A percentile compares a stretch with the other conserved stretches of the same genome.
Evolutionary conservation across 2,797 vertebrate genomes (phyloP).

Genomic region (Enteromius argenteus): DNA sequence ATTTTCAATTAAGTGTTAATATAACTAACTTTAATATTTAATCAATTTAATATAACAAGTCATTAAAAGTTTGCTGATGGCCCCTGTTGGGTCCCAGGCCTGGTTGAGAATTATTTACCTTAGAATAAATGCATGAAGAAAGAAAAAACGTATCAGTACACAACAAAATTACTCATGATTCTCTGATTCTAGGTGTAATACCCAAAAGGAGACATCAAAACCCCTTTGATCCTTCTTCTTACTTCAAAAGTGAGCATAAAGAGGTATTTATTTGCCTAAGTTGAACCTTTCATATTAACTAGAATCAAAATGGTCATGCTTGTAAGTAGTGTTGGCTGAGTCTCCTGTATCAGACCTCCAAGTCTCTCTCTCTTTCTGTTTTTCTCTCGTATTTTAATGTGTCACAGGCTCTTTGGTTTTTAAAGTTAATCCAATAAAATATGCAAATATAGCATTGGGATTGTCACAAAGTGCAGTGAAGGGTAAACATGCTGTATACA

Average conservation of each 20-base stretch:
- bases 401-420: slow-evolving; percentile 60
- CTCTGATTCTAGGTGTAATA: background rate
- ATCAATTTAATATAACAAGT: background rate
- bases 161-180: background rate
- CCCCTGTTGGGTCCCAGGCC: too few relatives aligned
- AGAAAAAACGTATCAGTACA: background rate
- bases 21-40: background rate
- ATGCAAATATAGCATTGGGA: slow-evolving; percentile 66
- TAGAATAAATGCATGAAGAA: background rate
- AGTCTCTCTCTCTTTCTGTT: background rate
- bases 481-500: slow-evolving; percentile 52
- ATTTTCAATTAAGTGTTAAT: background rate
- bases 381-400: slow-evolving; percentile 49
- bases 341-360: background rate
- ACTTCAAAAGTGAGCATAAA: background rate
- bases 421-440: slow-evolving; percentile 69
- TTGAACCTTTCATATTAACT: slow-evolving; percentile 21
- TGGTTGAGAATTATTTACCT: background rate
- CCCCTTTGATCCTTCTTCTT: background rate
- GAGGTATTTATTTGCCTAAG: slow-evolving; percentile 4
- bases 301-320: slow-evolving; percentile 22
- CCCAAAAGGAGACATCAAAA: background rate
- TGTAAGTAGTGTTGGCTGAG: slow-evolving; percentile 11
- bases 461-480: slow-evolving; percentile 52
- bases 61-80: background rate